Percentiles rank a stretch among this genome's conserved stretches.
These are phyloP conservation scores for Mustela nigripes DNA, from an alignment of 2,113 vertebrate genomes.

Conservation along the genomic window DNA sequence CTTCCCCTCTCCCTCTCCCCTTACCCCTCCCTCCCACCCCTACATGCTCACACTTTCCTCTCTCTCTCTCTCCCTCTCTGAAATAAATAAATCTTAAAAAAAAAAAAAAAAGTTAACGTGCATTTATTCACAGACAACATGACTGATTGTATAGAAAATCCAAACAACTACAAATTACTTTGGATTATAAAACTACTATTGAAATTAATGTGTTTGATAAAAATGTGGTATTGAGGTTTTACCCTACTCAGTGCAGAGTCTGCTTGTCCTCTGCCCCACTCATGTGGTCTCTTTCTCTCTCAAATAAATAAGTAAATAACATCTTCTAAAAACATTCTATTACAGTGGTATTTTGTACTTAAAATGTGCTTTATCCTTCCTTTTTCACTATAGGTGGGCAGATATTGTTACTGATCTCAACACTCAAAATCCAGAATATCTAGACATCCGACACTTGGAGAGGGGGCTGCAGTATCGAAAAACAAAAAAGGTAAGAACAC, in stretches of 20 bases:
- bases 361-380: constrained; percentile 26
- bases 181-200: not conserved
- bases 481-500: constrained; percentile 95
- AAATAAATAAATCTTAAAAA: not conserved
- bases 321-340: not conserved
- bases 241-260: not conserved
- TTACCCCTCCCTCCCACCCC: not conserved
- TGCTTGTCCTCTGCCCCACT: too few species aligned
- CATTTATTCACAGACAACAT: not conserved
- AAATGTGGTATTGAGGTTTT: constrained; percentile 21
- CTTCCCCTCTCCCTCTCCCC: not conserved
- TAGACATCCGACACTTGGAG: constrained; percentile 98
- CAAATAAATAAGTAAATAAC: not conserved
- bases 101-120: not conserved
- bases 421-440: constrained; percentile 98
- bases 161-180: constrained; percentile 3
- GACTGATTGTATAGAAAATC: not conserved
- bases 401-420: constrained; percentile 98
- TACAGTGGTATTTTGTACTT: not conserved
- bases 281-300: too few species aligned
- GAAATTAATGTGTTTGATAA: constrained; percentile 34
- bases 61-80: not conserved
- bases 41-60: not conserved
- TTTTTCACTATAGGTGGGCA: constrained; percentile 90
- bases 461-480: constrained; percentile 96